Base-by-base conservation (phyloP, 1,140 invertebrate genomes). In the Schlechtendalia chinensis region DNA sequence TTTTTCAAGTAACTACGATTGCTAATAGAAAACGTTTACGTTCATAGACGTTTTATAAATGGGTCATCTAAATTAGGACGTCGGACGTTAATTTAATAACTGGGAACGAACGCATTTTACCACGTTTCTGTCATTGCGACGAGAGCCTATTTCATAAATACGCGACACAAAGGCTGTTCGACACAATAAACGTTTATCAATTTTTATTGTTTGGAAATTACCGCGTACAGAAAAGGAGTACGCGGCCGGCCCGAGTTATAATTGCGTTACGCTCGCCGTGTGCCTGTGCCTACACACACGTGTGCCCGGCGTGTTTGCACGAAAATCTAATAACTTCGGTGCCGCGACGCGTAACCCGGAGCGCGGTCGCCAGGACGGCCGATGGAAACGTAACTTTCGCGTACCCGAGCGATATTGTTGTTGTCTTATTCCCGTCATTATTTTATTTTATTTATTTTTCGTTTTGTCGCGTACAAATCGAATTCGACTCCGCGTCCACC, bases 321-420 rank as follows among this genome's bases (percentile, higher is more conserved):
- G 53, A 77, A 77, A 77, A 77, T 77, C 74, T 59, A 77, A 77
- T 77, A 77, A 77, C 27, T 77, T 77, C 59, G 22, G 27, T 77
- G 22, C 22, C 32, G 39, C 56, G 22, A 22, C 32, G 39, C 56
- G 54, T 58, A 77, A 54, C 74, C 74, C 16, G 74, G 59, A 77
- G 74, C 74, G 54, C 24, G 29, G 32, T 59, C 32, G 32, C 32
- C n/a, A 50, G 45, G 45, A 69, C n/a, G 32, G 56, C 74, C 74
- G 45, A 77, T 59, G 59, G n/a, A 77, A 77, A 77, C 24, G 53
- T 32, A 77, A 77, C 32, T 59, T 59, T 77, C 74, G 3, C 8
- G 8, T 59, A 39, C n/a, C n/a, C n/a, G n/a, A 14, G 32, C 5
- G 59, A 77, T 77, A 77, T 77, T 59, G 74, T 77, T 56, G 59